phyloP scores from a whole-genome alignment of 1,140 invertebrate genomes.

The Bombus impatiens region DNA sequence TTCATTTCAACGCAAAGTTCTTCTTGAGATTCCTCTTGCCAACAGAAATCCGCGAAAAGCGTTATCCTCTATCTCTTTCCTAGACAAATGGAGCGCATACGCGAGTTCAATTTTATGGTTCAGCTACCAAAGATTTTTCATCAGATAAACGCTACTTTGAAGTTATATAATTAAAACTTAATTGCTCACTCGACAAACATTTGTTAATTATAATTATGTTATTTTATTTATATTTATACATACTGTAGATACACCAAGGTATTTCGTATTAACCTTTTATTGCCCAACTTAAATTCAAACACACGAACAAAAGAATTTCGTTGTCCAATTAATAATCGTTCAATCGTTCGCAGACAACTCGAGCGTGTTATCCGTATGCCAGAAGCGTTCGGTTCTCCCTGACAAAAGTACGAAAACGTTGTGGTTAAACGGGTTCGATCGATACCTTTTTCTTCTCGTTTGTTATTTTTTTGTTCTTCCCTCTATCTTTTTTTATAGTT shows the following conservation, averaged over 20 bases:
- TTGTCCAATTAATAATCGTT: not conserved
- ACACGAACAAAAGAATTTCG: not conserved
- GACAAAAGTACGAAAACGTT: constrained; percentile 5
- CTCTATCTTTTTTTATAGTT: not conserved
- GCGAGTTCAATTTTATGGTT: not conserved
- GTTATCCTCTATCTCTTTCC: constrained; percentile 19
- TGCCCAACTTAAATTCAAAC: not conserved
- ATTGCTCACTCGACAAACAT: not conserved
- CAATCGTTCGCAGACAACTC: not conserved
- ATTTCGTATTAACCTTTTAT: not conserved
- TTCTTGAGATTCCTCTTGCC: not conserved
- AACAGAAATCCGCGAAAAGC: not conserved
- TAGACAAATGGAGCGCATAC: constrained; percentile 2
- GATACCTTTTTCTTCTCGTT: constrained; percentile 29
- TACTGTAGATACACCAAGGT: too few species aligned
- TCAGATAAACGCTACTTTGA: too few species aligned
- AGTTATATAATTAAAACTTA: not conserved
- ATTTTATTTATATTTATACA: not conserved
- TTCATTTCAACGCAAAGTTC: constrained; percentile 33
- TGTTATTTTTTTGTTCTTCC: constrained; percentile 21
- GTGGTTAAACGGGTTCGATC: constrained; percentile 8
- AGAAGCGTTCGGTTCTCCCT: not conserved
- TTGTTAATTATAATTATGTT: not conserved
- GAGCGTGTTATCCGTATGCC: not conserved
- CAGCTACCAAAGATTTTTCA: not conserved